Conservation (phyloP, 2,797 vertebrate genomes). For the Sphaeramia orbicularis region DNA sequence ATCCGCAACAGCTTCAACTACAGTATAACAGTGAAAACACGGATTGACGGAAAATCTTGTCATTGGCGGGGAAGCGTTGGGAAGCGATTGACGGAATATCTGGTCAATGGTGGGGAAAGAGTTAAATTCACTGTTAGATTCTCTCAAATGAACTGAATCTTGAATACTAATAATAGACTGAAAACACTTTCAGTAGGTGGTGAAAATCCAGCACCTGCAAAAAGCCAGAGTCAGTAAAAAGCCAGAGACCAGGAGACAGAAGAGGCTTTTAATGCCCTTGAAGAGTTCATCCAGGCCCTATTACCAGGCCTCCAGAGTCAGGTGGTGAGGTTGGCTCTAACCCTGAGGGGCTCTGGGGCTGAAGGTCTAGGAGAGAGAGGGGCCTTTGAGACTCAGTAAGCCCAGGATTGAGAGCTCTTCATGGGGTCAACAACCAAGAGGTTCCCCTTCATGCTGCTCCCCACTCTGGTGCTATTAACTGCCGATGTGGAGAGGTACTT, state of each 20-base stretch:
- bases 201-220: conserved; percentile 25
- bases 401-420: conserved; percentile 72
- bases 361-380: conserved; percentile 57
- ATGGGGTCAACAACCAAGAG: conserved; percentile 69
- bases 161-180: conserved; percentile 19
- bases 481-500: conserved; percentile 78
- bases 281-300: conserved; percentile 84
- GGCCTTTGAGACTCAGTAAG: conserved; percentile 63
- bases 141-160: background rate
- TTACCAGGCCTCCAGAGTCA: conserved; percentile 77
- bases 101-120: too few species aligned
- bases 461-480: conserved; percentile 75
- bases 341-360: conserved; percentile 59
- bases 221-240: conserved; percentile 35
- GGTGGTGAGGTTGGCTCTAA: conserved; percentile 65
- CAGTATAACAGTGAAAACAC: too few species aligned
- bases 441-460: conserved; percentile 58
- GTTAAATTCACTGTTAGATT: too few species aligned
- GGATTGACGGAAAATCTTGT: too few species aligned
- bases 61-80: too few species aligned
- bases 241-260: conserved; percentile 31
- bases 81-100: too few species aligned
- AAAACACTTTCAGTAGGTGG: conserved; percentile 13
- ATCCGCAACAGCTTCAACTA: too few species aligned
- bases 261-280: conserved; percentile 81